phyloP scores from a whole-genome alignment of 2,113 vertebrate species.

The Paraplagusia blochii region DNA sequence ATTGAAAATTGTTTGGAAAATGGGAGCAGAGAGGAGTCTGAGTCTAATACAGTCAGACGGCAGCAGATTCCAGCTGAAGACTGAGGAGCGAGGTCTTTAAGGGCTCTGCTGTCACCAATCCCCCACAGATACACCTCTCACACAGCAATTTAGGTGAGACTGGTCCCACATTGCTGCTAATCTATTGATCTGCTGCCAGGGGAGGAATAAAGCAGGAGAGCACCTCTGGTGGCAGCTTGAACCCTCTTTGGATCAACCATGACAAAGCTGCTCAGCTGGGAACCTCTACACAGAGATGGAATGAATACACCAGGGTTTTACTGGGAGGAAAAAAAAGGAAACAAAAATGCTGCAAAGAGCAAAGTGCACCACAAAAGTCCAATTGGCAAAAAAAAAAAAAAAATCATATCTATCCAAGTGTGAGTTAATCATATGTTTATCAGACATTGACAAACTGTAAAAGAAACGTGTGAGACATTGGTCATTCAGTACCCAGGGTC shows the following conservation, averaged over 20 bases:
- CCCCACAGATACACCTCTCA: conserved; percentile 29
- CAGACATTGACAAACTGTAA: too few species aligned
- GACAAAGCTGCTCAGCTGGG: conserved; percentile 16
- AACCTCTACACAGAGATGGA: background rate
- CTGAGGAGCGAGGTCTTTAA: conserved; percentile 12
- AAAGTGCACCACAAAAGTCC: too few species aligned
- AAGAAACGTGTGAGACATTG: too few species aligned
- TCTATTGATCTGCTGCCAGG: conserved; percentile 46
- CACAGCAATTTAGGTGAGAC: conserved; percentile 24
- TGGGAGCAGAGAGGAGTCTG: conserved; percentile 8
- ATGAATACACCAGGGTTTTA: too few species aligned
- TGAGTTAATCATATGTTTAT: too few species aligned
- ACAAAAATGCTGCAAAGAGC: too few species aligned
- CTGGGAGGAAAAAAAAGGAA: too few species aligned
- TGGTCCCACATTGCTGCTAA: conserved; percentile 27
- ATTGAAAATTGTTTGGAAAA: conserved; percentile 3
- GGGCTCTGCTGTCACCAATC: conserved; percentile 27
- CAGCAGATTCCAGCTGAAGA: conserved; percentile 18
- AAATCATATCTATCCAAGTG: too few species aligned
- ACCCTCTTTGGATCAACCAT: conserved; percentile 10
- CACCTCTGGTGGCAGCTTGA: conserved; percentile 15
- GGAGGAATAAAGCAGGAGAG: conserved; percentile 27
- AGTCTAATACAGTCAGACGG: conserved; percentile 8
- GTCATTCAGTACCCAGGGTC: too few species aligned
- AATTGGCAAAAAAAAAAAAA: too few species aligned